These are phyloP conservation scores for Girardinus metallicus DNA, from an alignment of 2,797 vertebrate genomes.

Conservation along the genomic window DNA sequence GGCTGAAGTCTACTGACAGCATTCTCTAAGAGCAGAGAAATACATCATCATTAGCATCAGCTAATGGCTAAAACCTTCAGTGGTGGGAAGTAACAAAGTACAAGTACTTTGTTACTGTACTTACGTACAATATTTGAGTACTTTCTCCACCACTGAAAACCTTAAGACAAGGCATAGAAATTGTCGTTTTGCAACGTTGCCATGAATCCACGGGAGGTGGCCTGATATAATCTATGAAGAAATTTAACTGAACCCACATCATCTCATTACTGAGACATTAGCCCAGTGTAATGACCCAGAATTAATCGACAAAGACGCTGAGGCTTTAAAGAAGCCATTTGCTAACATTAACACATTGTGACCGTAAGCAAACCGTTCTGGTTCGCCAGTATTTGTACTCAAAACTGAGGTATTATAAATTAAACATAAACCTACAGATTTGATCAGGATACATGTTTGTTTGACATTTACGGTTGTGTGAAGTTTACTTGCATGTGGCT, in stretches of 20 bases:
- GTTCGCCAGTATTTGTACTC: neutral
- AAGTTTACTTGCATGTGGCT: neutral
- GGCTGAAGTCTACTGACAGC: neutral
- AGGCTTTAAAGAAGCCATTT: neutral
- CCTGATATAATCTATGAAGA: neutral
- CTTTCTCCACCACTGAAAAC: no score
- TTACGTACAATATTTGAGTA: no score
- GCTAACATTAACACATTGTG: neutral
- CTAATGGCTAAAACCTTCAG: neutral
- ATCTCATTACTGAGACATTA: slow-evolving; percentile 1
- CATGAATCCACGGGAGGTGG: neutral
- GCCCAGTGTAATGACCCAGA: neutral
- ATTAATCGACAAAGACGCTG: neutral
- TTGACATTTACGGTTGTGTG: neutral
- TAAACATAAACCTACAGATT: neutral
- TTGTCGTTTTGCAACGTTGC: neutral
- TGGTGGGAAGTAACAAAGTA: no score
- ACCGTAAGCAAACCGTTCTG: neutral
- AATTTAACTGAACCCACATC: neutral
- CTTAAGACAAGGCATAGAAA: neutral
- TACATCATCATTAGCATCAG: neutral
- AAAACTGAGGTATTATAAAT: neutral
- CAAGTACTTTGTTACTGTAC: no score
- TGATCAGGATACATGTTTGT: neutral
- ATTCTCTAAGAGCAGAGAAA: neutral